Percentiles rank a stretch among this genome's conserved stretches.
Evolutionary conservation across 2,113 vertebrate genomes (phyloP).

Genomic region (Isurus oxyrinchus): DNA sequence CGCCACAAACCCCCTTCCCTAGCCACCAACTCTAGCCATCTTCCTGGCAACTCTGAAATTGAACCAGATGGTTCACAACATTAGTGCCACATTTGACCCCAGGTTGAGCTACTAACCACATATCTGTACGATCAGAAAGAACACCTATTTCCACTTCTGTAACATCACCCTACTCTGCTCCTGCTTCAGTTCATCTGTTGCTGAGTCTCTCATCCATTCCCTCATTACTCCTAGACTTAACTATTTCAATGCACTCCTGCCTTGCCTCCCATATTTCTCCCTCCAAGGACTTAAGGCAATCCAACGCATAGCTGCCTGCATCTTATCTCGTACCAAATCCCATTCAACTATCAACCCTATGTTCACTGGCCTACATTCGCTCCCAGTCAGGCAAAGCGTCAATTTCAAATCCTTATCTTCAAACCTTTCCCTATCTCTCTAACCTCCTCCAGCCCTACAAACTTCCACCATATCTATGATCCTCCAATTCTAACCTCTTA

Average conservation of each 20-base stretch:
- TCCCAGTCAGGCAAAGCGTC: not conserved
- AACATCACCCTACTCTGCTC: no score
- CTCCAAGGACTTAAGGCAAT: not conserved
- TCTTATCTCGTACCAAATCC: not conserved
- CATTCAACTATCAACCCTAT: not conserved
- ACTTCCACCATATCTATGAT: not conserved
- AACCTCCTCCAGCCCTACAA: not conserved
- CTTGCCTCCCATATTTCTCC: not conserved
- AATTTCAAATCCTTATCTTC: not conserved
- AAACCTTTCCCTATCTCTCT: not conserved
- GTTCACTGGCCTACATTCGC: not conserved
- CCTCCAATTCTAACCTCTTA: not conserved
- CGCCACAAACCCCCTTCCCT: not conserved
- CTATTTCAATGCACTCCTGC: not conserved
- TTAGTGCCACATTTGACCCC: not conserved
- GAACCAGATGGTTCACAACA: not conserved
- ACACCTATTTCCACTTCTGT: not conserved
- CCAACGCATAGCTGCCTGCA: not conserved
- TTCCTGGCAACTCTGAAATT: not conserved
- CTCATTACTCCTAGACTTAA: not conserved
- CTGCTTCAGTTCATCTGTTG: not conserved
- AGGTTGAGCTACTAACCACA: not conserved
- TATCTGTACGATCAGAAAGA: not conserved
- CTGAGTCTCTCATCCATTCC: not conserved
- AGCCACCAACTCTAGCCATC: not conserved